A percentile compares a stretch with the other conserved stretches of the same genome.
These are phyloP conservation scores for Sebastes aleutianus DNA, from an alignment of 2,797 vertebrate species.

Conservation along the genomic window DNA sequence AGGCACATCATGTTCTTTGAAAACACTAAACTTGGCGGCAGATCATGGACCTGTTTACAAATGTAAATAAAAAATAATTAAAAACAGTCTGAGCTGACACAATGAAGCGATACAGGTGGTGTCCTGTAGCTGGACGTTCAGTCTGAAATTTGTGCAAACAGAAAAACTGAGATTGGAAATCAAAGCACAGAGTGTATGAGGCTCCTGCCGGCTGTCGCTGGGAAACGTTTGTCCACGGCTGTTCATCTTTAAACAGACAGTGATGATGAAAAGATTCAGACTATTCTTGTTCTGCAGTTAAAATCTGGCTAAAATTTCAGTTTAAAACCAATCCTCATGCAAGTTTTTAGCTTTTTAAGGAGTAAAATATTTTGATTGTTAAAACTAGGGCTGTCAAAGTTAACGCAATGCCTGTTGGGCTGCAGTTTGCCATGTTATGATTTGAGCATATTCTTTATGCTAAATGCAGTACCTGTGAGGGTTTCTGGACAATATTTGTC, in stretches of 20 bases:
- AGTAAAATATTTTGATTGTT: neutral
- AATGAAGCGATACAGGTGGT: neutral
- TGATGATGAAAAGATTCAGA: neutral
- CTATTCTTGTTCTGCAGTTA: neutral
- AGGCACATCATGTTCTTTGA: conserved; percentile 77
- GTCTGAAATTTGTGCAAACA: conserved; percentile 85
- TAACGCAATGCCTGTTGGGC: too few species aligned
- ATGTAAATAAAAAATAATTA: neutral
- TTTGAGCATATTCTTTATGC: too few species aligned
- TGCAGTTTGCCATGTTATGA: too few species aligned
- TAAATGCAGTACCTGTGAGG: too few species aligned
- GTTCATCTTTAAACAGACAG: neutral
- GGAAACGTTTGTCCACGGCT: neutral
- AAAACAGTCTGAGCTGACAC: conserved; percentile 21
- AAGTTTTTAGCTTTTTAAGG: neutral
- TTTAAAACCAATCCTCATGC: neutral
- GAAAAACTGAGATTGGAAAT: conserved; percentile 35
- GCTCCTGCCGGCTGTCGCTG: conserved; percentile 55
- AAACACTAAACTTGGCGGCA: conserved; percentile 68
- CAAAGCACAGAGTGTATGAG: conserved; percentile 55
- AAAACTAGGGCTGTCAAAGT: too few species aligned
- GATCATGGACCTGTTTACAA: conserved; percentile 11
- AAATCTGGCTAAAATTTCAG: neutral
- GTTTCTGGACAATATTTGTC: too few species aligned
- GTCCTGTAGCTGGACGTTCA: conserved; percentile 19